Base-by-base conservation (phyloP, 2,888 invertebrate genomes). In the Nymphalis urticae region DNA sequence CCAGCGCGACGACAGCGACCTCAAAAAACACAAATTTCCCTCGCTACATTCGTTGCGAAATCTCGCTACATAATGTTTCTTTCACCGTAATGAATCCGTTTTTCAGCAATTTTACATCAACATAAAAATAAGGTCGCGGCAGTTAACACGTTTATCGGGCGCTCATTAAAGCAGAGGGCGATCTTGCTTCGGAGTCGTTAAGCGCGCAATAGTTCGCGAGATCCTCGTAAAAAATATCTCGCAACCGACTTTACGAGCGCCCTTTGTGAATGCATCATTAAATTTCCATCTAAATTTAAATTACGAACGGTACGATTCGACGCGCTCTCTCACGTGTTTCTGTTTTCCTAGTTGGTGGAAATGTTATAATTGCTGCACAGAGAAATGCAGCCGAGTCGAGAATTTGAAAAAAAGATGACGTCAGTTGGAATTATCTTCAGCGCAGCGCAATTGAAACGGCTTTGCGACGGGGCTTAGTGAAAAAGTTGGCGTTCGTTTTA, bases 401-500 rank as follows among this genome's bases (percentile, higher is more conserved):
- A 90, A 91, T 90, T 90, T 87, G 88, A 90, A 92, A 91, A 85
- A 92, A 92, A 92, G 92, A 91, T 91, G 92, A 92, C 92, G 92
- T 91, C 91, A 91, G 90, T 90, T 80, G 91, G 92, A 91, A 92
- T 92, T 92, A 92, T 92, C 92, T 92, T 91, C 92, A 92, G 92
- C 92, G 90, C 90, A 89, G 92, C 89, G 92, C 92, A 92, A 92
- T 92, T 92, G 92, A 91, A 92, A 92, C 92, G 92, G 92, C 92
- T 92, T 92, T 92, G 91, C 90, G 90, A 90, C 90, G 88, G 80
- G 87, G 92, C 92, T 92, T 90, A 92, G 90, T 90, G 90, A 92
- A 92, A 92, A 92, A 92, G 91, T 92, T 92, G 92, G 91, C 92
- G 92, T 92, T 92, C 92, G 92, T 92, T 92, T 92, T 92, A 91